A percentile compares a stretch with the other conserved stretches of the same genome.
phyloP scores from a whole-genome alignment of 1,140 invertebrate genomes.

The Antheraea pernyi region DNA sequence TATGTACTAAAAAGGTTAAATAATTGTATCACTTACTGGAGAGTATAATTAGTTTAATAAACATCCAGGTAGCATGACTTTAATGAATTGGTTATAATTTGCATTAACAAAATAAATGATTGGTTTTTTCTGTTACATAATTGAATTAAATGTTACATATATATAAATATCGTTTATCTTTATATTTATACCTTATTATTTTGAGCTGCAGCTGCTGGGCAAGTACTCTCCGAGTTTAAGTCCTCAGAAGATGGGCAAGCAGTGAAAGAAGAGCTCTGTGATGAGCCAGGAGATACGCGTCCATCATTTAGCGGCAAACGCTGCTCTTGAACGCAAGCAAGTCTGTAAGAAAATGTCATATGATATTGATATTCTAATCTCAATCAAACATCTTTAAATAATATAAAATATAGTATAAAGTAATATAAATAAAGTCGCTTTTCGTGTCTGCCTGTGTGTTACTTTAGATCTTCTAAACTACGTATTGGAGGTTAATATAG shows the following conservation, averaged over 20 bases:
- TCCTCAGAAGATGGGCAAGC: conserved; percentile 64
- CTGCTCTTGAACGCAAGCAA: conserved; percentile 97
- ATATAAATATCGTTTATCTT: neutral
- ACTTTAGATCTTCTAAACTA: no score
- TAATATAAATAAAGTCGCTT: no score
- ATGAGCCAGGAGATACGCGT: conserved; percentile 80
- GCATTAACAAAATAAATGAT: neutral
- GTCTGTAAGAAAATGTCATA: conserved; percentile 76
- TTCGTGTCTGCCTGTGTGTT: no score
- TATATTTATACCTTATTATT: conserved; percentile 80
- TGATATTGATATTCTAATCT: neutral
- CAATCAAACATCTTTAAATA: no score
- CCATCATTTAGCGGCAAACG: conserved; percentile 87
- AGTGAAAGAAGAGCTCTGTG: conserved; percentile 62
- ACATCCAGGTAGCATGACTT: no score
- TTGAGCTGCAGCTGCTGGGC: conserved; percentile 65
- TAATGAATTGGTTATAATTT: neutral
- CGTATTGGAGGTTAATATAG: no score
- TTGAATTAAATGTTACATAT: neutral
- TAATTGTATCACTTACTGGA: neutral
- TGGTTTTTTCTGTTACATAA: neutral
- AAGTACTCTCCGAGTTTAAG: conserved; percentile 77
- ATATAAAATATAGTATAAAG: no score
- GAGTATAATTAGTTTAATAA: no score
- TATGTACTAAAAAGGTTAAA: neutral